A percentile compares a stretch with the other conserved stretches of the same genome.
phyloP scores from a whole-genome alignment of 1,140 invertebrate genomes.

The Tetraneura akinire region DNA sequence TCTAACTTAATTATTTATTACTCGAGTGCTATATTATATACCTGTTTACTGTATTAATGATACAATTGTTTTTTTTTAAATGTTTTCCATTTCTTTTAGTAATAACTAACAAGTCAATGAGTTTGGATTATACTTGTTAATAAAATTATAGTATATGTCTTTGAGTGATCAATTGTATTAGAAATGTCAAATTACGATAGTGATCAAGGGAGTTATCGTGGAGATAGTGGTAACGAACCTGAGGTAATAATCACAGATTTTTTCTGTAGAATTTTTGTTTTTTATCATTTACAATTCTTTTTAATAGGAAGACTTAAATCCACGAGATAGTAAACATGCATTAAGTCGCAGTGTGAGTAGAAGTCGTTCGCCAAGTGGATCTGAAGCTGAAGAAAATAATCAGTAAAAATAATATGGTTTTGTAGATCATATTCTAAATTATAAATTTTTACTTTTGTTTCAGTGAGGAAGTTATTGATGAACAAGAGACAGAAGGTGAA shows the following conservation, averaged over 20 bases:
- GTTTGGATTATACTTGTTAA: too few species aligned
- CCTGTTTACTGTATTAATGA: too few species aligned
- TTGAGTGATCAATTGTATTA: neutral
- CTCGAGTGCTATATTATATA: too few species aligned
- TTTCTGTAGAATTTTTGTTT: neutral
- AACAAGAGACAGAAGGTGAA: slow-evolving; percentile 74
- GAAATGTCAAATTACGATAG: slow-evolving; percentile 45
- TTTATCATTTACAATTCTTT: neutral
- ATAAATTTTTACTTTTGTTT: slow-evolving; percentile 1
- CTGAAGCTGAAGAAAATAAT: slow-evolving; percentile 53
- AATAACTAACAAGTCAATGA: too few species aligned
- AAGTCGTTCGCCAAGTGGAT: slow-evolving; percentile 54
- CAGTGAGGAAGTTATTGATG: slow-evolving; percentile 60
- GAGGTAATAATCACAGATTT: neutral
- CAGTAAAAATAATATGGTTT: neutral
- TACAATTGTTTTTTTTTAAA: too few species aligned
- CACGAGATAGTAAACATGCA: neutral
- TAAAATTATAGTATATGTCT: too few species aligned
- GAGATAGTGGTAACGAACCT: slow-evolving; percentile 20
- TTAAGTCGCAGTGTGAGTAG: slow-evolving; percentile 53
- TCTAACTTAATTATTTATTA: too few species aligned
- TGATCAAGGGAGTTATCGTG: slow-evolving; percentile 22
- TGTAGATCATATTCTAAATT: neutral
- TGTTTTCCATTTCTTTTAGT: too few species aligned
- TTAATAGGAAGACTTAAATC: slow-evolving; percentile 32